Conservation (phyloP, 2,888 invertebrate genomes). For the Molanna angustata region DNA sequence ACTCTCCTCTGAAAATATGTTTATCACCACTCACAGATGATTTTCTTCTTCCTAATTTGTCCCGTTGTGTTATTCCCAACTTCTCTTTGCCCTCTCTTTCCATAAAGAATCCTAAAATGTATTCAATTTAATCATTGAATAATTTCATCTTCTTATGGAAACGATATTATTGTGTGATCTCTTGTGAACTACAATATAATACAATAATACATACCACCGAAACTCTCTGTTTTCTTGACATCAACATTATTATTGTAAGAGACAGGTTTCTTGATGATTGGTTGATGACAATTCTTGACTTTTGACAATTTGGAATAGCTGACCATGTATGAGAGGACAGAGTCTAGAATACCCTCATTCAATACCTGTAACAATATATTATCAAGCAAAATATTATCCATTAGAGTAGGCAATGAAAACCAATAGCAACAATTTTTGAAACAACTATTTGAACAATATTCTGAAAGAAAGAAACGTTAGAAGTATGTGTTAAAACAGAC, state of each 20-base stretch:
- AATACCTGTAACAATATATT: conserved; percentile 57
- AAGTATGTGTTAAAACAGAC: too few species aligned
- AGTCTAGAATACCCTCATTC: conserved; percentile 79
- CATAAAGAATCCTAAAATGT: conserved; percentile 44
- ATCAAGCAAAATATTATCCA: too few species aligned
- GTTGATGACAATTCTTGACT: conserved; percentile 52
- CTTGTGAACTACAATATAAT: too few species aligned
- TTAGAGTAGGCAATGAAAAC: too few species aligned
- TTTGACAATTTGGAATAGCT: conserved; percentile 55
- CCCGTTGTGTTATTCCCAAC: conserved; percentile 38
- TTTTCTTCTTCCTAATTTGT: conserved; percentile 51
- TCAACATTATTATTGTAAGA: conserved; percentile 41
- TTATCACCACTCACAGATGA: conserved; percentile 47
- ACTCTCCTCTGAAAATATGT: conserved; percentile 48
- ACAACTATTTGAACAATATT: too few species aligned
- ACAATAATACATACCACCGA: conserved; percentile 45
- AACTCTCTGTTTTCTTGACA: conserved; percentile 53
- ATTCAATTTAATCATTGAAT: too few species aligned
- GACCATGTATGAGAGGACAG: conserved; percentile 74
- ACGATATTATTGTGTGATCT: too few species aligned
- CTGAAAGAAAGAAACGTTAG: too few species aligned
- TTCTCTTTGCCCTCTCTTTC: conserved; percentile 42
- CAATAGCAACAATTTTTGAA: too few species aligned
- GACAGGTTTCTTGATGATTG: conserved; percentile 54
- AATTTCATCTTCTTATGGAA: too few species aligned